Evolutionary conservation across 2,888 invertebrate species (phyloP).

Genomic region (Salpingus planirostris): DNA sequence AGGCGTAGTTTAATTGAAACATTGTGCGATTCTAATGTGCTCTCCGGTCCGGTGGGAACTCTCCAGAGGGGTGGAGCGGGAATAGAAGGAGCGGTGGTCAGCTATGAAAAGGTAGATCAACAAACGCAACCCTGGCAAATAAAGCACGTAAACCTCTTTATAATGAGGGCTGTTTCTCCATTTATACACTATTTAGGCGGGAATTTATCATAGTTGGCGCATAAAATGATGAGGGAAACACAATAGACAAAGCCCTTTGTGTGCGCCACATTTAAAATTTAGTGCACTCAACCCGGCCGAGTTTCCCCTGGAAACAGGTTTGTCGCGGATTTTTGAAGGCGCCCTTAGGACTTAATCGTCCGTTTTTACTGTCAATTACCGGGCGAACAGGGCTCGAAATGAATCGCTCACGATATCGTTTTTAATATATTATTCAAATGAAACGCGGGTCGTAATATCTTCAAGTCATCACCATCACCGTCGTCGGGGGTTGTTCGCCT

Average conservation of each 20-base stretch:
- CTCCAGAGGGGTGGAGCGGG: constrained; percentile 14
- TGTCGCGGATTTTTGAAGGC: no score
- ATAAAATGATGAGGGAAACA: constrained; percentile 27
- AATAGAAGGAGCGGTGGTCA: neutral
- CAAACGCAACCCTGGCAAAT: constrained; percentile 20
- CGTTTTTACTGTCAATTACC: no score
- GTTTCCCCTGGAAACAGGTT: no score
- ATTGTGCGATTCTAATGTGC: constrained; percentile 13
- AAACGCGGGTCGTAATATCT: no score
- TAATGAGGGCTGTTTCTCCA: constrained; percentile 22
- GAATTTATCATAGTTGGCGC: constrained; percentile 22
- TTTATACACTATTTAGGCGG: constrained; percentile 23
- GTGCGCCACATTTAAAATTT: constrained; percentile 27
- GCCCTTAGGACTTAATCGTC: no score
- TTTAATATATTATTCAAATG: no score
- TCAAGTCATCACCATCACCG: no score
- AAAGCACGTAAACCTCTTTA: constrained; percentile 21
- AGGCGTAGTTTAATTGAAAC: constrained; percentile 17
- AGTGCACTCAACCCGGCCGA: no score
- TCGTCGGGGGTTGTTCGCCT: no score
- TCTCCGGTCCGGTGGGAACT: constrained; percentile 12
- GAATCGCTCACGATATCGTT: no score
- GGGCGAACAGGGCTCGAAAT: no score
- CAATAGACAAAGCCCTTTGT: constrained; percentile 25
- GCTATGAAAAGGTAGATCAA: constrained; percentile 21